Conservation (phyloP, 2,113 vertebrate genomes). For the Pollachius pollachius region DNA sequence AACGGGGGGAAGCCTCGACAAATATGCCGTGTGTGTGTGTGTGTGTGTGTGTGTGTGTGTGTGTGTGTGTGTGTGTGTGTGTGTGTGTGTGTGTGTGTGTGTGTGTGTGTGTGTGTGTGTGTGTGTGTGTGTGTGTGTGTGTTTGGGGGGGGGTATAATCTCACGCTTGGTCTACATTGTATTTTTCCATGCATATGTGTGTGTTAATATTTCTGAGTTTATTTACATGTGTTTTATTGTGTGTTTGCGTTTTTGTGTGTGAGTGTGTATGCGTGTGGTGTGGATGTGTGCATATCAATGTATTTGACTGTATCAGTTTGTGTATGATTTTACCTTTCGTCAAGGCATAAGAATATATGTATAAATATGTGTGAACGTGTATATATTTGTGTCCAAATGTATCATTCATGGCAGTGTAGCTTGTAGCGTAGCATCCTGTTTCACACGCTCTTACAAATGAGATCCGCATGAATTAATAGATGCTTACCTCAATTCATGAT, state of each 20-base stretch:
- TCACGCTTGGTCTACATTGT: neutral
- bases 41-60: constrained; percentile 6
- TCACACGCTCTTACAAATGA: too few species aligned
- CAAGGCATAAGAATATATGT: neutral
- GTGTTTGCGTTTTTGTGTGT: constrained; percentile 32
- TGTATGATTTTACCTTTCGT: neutral
- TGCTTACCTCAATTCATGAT: too few species aligned
- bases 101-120: neutral
- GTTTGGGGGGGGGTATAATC: neutral
- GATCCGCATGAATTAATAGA: too few species aligned
- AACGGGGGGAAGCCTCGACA: constrained; percentile 41
- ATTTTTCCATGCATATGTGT: too few species aligned
- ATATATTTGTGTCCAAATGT: constrained; percentile 11
- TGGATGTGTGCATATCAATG: neutral
- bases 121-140: neutral
- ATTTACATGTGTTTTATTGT: neutral
- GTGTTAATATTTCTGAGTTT: too few species aligned
- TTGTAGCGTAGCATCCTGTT: neutral
- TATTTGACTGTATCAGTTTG: too few species aligned
- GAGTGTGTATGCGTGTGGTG: constrained; percentile 15
- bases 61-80: neutral
- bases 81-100: neutral
- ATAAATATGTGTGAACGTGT: constrained; percentile 11
- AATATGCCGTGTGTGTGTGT: neutral
- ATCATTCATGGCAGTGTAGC: constrained; percentile 5